Evolutionary conservation across 1,140 invertebrate genomes (phyloP).

Genomic region (Acromyrmex echinatior): DNA sequence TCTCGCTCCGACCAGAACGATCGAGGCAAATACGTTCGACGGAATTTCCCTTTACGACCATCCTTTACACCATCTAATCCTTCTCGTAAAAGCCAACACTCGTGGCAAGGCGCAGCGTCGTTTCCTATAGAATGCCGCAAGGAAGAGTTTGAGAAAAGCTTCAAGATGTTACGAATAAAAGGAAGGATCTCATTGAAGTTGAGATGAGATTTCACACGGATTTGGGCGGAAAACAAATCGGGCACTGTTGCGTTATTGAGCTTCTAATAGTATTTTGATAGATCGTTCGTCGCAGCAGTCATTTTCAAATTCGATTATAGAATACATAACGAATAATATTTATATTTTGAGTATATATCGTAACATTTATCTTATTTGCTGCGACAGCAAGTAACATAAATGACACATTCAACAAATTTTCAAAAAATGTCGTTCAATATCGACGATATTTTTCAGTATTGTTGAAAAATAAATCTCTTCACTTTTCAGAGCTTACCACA

Average conservation of each 20-base stretch:
- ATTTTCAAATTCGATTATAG: background rate
- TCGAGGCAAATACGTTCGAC: constrained; percentile 55
- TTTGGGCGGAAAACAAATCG: constrained; percentile 50
- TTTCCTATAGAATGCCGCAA: constrained; percentile 20
- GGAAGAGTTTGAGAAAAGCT: constrained; percentile 52
- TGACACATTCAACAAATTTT: background rate
- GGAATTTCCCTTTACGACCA: constrained; percentile 70
- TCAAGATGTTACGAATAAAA: constrained; percentile 54
- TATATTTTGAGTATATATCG: background rate
- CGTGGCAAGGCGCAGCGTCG: constrained; percentile 1
- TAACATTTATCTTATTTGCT: background rate
- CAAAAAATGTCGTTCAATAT: too few species aligned
- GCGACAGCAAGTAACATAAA: background rate
- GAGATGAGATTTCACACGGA: constrained; percentile 50
- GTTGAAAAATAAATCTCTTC: constrained; percentile 35
- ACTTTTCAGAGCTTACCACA: constrained; percentile 87
- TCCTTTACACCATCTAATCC: constrained; percentile 68
- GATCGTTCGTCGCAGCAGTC: constrained; percentile 5
- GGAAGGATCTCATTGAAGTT: constrained; percentile 45
- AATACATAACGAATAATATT: background rate
- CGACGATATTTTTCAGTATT: background rate
- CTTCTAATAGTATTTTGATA: constrained; percentile 5
- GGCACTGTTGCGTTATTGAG: constrained; percentile 34
- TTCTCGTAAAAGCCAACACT: constrained; percentile 48
- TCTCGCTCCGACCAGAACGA: background rate